Evolutionary conservation across 2,888 invertebrate species (phyloP).

Genomic region (Entomobrya multifasciata): DNA sequence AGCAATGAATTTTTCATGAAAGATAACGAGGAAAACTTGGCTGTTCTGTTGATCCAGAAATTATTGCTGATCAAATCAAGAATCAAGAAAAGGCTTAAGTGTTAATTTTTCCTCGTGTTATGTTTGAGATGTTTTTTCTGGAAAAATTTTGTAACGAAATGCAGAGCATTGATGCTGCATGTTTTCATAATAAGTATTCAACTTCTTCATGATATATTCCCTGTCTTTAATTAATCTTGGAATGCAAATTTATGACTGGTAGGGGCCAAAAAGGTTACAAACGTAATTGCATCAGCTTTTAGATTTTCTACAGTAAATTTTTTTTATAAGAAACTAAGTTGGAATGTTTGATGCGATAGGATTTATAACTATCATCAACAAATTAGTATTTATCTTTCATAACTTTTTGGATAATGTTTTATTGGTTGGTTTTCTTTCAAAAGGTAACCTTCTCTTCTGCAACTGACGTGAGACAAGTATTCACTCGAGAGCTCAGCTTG

Average conservation of each 20-base stretch:
- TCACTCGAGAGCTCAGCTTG: conserved; percentile 92
- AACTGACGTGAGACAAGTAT: conserved; percentile 88
- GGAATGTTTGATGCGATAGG: no score
- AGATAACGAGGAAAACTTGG: no score
- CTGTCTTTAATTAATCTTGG: background rate
- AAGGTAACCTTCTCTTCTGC: conserved; percentile 83
- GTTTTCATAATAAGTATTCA: no score
- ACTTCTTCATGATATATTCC: background rate
- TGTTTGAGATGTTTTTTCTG: background rate
- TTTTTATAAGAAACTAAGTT: no score
- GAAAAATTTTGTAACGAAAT: background rate
- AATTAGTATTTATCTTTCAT: no score
- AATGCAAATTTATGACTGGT: conserved; percentile 1
- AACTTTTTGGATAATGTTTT: no score
- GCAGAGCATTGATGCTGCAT: background rate
- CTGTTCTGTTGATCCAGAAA: no score
- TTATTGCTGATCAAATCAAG: no score
- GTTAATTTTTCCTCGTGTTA: background rate
- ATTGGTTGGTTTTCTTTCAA: background rate
- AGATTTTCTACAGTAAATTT: no score
- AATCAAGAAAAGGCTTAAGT: no score
- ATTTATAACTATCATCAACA: background rate
- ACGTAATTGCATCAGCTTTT: conserved; percentile 8
- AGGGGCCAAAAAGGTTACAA: conserved; percentile 5
- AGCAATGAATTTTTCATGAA: no score